Evolutionary conservation across 37 sponge, comb jelly and placozoan genomes (phyloP), one percentile per base, ranked within the genome.

Genomic region (Cladorhizidae sp.): DNA sequence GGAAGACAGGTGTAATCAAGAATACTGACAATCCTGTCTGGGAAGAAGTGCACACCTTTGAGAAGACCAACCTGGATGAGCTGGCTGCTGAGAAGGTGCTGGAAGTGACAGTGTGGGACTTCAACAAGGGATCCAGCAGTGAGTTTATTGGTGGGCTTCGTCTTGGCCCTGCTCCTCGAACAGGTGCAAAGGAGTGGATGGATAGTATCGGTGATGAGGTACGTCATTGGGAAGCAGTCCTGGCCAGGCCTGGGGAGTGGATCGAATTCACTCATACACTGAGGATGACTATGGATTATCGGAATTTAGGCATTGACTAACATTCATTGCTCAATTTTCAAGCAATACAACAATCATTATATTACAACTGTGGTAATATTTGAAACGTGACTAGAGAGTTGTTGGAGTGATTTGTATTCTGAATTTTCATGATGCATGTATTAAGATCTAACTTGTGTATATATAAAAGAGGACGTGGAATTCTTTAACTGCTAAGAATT

Each of bases 31-130:
- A 73, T 37, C 89, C 89, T 28, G 80, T 79, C 57, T 89, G 89
- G 89, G 56, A 78, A 22, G 80, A 83, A 31, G 18, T 21, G 58
- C 43, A 79, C 32, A 43, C 76, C 20, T 89, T 75, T 52, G 80
- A 76, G 21, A 50, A 80, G 25, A 62, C 83, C 25, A 49, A 57
- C 41, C 37, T 84, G 25, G 85, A 79, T 23, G 80, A 83, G 64
- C 78, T 89, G 31, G 38, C 70, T 11, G 55, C 43, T 31, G 76
- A 84, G 37, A 35, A 80, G 22, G 84, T 72, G 1, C 65, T 89
- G 35, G 89, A 89, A 38, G 74, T 89, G 61, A 80, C 85, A 0
- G 71, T 89, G 25, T 89, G 89, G 89, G 89, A 89, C 61, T 57
- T n/a, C 36, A 22, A 79, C 63, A 67, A 67, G 33, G 2, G 17